Evolutionary conservation across 2,888 invertebrate genomes (phyloP).

Genomic region (Epirrita christyi): DNA sequence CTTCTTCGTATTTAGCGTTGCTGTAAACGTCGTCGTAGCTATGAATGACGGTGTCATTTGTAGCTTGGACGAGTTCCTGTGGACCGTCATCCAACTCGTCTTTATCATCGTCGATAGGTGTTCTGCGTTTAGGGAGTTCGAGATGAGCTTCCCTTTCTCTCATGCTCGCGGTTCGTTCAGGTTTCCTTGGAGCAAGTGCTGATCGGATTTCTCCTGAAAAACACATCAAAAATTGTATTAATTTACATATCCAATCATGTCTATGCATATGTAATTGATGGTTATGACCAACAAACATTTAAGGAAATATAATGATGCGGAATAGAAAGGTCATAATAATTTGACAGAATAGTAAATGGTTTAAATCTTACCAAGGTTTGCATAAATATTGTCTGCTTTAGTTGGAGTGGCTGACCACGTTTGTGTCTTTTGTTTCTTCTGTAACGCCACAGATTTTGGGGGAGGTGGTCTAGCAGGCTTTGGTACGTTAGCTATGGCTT

Average conservation of each 20-base stretch:
- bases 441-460: conserved; percentile 87
- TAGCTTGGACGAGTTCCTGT: conserved; percentile 75
- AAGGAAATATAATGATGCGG: conserved; percentile 4
- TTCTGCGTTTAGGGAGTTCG: conserved; percentile 83
- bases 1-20: conserved; percentile 75
- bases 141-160: conserved; percentile 89
- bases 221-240: conserved; percentile 32
- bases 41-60: conserved; percentile 76
- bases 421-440: conserved; percentile 86
- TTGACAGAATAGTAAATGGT: conserved; percentile 13
- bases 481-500: conserved; percentile 75
- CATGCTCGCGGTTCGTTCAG: conserved; percentile 94
- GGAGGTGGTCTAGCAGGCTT: conserved; percentile 90
- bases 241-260: conserved; percentile 10
- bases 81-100: conserved; percentile 77
- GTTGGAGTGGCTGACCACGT: conserved; percentile 68
- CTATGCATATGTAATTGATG: conserved; percentile 5
- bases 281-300: background rate
- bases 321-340: conserved; percentile 4
- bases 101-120: conserved; percentile 81
- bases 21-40: conserved; percentile 81
- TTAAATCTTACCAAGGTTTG: conserved; percentile 88
- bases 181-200: conserved; percentile 92
- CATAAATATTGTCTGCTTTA: conserved; percentile 88
- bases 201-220: conserved; percentile 91